Base-by-base conservation (phyloP, 2,888 invertebrate genomes). In the Polydrusus tereticollis region DNA sequence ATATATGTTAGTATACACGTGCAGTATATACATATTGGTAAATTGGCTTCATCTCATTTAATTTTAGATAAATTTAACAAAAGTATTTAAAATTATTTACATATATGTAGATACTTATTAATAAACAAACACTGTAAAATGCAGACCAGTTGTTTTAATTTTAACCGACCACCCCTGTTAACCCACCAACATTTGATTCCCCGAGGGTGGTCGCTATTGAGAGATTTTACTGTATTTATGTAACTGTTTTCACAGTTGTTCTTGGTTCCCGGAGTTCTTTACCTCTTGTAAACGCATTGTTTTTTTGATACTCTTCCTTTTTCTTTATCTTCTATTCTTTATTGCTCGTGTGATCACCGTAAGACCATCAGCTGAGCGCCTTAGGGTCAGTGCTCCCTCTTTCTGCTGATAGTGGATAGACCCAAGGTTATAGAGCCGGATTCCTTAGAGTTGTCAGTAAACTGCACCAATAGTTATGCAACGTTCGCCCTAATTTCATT, bases 311-410 rank as follows among this genome's bases (percentile, higher is more conserved):
- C 12, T 45, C 62, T 45, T 62, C n/a, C 43, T 45, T 45, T 26
- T 23, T 68, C 7, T 29, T 14, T 41, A 8, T 66, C 63, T 62
- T 33, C 38, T 33, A 36, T 50, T 67, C 58, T 45, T 58, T 43
- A 29, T 38, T 67, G 33, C 18, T 47, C 29, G 63, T n/a, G 72
- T 68, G 72, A 63, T 62, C 72, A 69, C 62, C 69, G 73, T 73
- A 68, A 72, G 59, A 64, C 62, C 69, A 69, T 73, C 73, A 73
- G 73, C 73, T 73, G 73, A 59, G 69, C 43, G 64, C 65, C 65
- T 26, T 33, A 70, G 69, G 73, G 73, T 70, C 70, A 70, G 38
- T 70, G 70, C 70, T 66, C 70, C 59, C 55, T 43, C 33, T 62
- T 73, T 71, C 66, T 71, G 66, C 66, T 57, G 66, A 71, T 71